Base-by-base conservation (phyloP, 1,140 invertebrate species). In the Adelges cooleyi region DNA sequence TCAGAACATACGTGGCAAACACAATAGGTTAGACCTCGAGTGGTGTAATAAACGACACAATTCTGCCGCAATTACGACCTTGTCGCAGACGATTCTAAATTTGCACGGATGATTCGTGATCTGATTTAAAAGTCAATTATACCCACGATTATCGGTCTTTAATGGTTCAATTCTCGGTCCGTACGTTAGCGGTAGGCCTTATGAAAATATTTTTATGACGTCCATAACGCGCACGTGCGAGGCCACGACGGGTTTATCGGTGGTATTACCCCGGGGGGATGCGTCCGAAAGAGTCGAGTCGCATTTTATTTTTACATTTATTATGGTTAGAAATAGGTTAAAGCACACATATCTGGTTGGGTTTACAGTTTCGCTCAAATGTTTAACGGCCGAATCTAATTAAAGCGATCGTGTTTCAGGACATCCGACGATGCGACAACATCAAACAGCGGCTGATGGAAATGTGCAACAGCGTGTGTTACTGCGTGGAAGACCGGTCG, bases 401-500 rank as follows among this genome's bases (percentile, higher is more conserved):
- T n/a, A n/a, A n/a, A n/a, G n/a, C n/a, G n/a, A n/a, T n/a, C 11
- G 29, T 33, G 9, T 62, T 62, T 48, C 33, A 62, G 56, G 56
- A 62, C 4, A 42, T 62, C 20, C 20, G 40, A 29, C 56, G 42
- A 13, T 62, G 56, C 5, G 56, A 62, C 22, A 62, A 46, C n/a
- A 62, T 62, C 27, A 62, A 62, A 29, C 56, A 62, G 44, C 56
- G 67, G 29, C 49, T 71, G 40, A 51, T 68, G 29, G 67, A 68
- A 23, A 62, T 71, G 66, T 69, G 68, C 40, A 67, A 69, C 40
- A 69, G 44, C 44, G 53, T 66, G 6, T 62, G 56, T 29, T 68
- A 68, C 20, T 70, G 62, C 29, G 66, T 69, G 11, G 48, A 69
- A 4, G 71, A 72, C 17, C 42, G 67, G 40, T 66, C 67, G 11